Evolutionary conservation across 2,113 vertebrate species (phyloP).

Genomic region (Pardalotus punctatus): DNA sequence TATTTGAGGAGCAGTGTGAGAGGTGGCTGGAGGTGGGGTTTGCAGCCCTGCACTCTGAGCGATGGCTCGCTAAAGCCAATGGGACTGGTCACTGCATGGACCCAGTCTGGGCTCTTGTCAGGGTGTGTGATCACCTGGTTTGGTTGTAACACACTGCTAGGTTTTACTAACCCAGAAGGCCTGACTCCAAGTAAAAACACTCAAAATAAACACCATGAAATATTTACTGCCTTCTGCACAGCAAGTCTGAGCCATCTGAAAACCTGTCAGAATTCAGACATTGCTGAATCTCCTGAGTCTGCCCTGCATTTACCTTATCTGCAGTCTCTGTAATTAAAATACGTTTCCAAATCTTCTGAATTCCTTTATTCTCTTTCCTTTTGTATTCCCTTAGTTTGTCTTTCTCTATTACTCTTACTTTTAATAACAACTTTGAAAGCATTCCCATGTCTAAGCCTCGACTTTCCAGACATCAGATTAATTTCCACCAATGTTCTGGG

Average conservation of each 20-base stretch:
- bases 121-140: background rate
- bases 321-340: background rate
- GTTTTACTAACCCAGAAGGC: background rate
- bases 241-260: background rate
- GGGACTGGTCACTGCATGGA: background rate
- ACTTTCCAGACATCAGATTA: background rate
- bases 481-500: background rate
- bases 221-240: slow-evolving; percentile 53
- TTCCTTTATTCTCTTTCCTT: background rate
- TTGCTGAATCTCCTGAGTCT: background rate
- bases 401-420: background rate
- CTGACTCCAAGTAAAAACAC: background rate
- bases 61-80: background rate
- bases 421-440: background rate
- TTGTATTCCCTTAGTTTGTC: background rate
- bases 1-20: background rate
- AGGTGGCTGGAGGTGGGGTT: background rate
- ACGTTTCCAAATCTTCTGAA: background rate
- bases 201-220: slow-evolving; percentile 55
- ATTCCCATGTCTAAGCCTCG: background rate
- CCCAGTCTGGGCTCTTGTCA: background rate
- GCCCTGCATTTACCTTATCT: background rate
- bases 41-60: background rate
- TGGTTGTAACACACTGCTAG: background rate
- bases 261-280: background rate